Conservation (phyloP, 2,888 invertebrate genomes). For the Cremastinae sp. region DNA sequence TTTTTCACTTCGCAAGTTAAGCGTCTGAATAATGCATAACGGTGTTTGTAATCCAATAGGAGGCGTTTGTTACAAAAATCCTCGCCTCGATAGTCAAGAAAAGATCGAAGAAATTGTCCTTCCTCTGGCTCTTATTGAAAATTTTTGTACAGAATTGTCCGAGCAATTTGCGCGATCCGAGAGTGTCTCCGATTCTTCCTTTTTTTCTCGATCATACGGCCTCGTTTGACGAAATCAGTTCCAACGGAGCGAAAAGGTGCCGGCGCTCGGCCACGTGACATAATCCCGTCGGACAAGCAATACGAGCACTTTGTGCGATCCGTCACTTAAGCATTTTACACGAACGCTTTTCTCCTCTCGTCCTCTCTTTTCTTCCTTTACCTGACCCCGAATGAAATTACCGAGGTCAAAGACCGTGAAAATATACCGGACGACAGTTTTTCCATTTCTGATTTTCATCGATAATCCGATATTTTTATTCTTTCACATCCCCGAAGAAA, state of each 20-base stretch:
- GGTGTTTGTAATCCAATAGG: conserved; percentile 66
- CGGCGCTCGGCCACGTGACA: conserved; percentile 75
- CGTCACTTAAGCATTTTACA: background rate
- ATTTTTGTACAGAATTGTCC: conserved; percentile 71
- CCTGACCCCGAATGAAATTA: conserved; percentile 21
- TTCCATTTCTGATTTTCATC: conserved; percentile 3
- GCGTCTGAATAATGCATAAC: conserved; percentile 51
- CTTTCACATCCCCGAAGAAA: background rate
- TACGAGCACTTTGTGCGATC: conserved; percentile 61
- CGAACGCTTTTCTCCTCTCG: conserved; percentile 23
- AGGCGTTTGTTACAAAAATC: conserved; percentile 33
- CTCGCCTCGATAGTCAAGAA: conserved; percentile 65
- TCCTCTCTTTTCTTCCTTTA: conserved; percentile 28
- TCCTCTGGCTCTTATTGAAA: conserved; percentile 13
- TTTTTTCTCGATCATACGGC: conserved; percentile 3
- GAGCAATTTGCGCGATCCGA: conserved; percentile 78
- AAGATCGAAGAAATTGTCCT: conserved; percentile 41
- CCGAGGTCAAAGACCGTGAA: conserved; percentile 46
- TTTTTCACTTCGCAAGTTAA: conserved; percentile 32
- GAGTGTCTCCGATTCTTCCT: conserved; percentile 34
- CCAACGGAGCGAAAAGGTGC: conserved; percentile 63
- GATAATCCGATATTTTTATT: conserved; percentile 11
- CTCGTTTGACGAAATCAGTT: conserved; percentile 61
- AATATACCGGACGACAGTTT: conserved; percentile 12
- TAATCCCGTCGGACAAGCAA: conserved; percentile 73